A percentile compares a stretch with the other conserved stretches of the same genome.
Evolutionary conservation across 2,797 vertebrate genomes (phyloP).

Genomic region (Cephalopachus bancanus): DNA sequence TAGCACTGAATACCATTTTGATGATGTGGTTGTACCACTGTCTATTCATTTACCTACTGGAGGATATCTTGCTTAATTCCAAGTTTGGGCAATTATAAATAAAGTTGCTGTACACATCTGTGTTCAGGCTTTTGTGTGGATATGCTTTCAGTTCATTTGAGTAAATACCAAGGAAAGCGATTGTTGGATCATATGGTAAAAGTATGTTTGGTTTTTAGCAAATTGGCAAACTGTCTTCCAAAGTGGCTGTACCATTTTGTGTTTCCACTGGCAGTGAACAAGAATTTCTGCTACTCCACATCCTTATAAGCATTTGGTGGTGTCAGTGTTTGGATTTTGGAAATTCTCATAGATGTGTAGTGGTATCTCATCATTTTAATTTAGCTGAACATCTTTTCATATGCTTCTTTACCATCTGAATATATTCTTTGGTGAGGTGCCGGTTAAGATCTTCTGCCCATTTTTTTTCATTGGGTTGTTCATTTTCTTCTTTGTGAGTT

Average conservation of each 20-base stretch:
- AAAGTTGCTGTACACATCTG: background rate
- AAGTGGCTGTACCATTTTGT: background rate
- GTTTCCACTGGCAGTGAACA: background rate
- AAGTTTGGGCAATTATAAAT: background rate
- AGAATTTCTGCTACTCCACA: background rate
- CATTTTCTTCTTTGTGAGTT: background rate
- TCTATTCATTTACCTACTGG: background rate
- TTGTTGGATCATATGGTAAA: background rate
- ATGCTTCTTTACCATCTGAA: too few species aligned
- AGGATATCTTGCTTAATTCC: background rate
- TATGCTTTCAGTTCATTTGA: slow-evolving; percentile 28
- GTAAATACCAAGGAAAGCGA: background rate
- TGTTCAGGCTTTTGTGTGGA: background rate
- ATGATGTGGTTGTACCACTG: background rate
- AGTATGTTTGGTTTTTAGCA: background rate
- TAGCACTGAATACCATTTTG: background rate
- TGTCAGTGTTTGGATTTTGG: background rate
- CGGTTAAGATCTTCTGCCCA: background rate
- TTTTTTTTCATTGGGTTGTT: background rate
- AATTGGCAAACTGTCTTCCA: background rate
- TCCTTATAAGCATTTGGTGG: background rate
- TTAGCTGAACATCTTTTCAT: background rate
- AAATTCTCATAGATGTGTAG: background rate
- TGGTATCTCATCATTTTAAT: background rate
- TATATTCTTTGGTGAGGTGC: background rate